A percentile compares a stretch with the other conserved stretches of the same genome.
Conservation (phyloP, 2,113 vertebrate genomes). For the Lepisosteus osseus region DNA sequence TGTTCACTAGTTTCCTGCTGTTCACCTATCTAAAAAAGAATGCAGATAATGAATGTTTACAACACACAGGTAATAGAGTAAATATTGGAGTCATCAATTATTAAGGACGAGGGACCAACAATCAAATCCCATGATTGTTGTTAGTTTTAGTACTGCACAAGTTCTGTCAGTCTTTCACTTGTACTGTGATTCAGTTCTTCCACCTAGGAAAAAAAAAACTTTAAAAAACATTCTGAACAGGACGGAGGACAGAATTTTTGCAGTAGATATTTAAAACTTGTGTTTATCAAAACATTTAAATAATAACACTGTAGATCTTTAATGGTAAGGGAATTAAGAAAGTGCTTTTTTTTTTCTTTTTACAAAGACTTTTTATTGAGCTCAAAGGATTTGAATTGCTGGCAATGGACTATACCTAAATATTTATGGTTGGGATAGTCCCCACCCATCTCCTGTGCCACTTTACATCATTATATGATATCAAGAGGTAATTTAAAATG, state of each 20-base stretch:
- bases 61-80: slow-evolving; percentile 85
- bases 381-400: slow-evolving; percentile 50
- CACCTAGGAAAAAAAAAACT: slow-evolving; percentile 37
- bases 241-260: slow-evolving; percentile 34
- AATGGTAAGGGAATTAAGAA: too few species aligned
- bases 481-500: background rate
- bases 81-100: slow-evolving; percentile 94
- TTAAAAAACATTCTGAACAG: slow-evolving; percentile 31
- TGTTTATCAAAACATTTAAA: slow-evolving; percentile 15
- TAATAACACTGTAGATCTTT: too few species aligned
- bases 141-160: slow-evolving; percentile 58
- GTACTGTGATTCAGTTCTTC: slow-evolving; percentile 25
- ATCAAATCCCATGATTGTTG: slow-evolving; percentile 82
- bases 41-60: slow-evolving; percentile 86
- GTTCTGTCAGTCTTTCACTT: slow-evolving; percentile 40
- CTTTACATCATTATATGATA: background rate
- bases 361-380: slow-evolving; percentile 46
- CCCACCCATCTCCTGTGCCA: background rate
- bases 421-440: slow-evolving; percentile 54
- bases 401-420: slow-evolving; percentile 32
- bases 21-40: slow-evolving; percentile 75
- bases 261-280: slow-evolving; percentile 38
- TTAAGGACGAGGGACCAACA: slow-evolving; percentile 74
- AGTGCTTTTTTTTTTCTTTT: too few species aligned
- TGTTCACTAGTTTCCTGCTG: slow-evolving; percentile 70